These are phyloP conservation scores for Caenorhabditis panamensis DNA, from an alignment of 2,888 invertebrate species.

Conservation along the genomic window DNA sequence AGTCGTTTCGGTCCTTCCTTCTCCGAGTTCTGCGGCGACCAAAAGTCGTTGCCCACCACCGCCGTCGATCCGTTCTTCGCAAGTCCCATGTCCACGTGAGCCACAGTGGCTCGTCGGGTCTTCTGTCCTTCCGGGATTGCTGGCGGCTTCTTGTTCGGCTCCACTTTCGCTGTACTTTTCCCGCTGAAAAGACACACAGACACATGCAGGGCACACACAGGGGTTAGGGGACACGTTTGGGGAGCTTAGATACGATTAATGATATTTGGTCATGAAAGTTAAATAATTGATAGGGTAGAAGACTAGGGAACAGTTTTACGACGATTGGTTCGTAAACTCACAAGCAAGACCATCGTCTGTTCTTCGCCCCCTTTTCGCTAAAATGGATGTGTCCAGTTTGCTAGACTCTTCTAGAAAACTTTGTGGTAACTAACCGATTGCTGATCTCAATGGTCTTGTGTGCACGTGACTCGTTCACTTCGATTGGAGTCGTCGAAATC, in stretches of 20 bases:
- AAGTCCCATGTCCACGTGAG: conserved; percentile 28
- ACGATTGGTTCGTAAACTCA: conserved; percentile 49
- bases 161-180: neutral
- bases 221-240: neutral
- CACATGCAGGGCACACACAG: conserved; percentile 15
- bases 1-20: conserved; percentile 25
- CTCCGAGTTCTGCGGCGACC: conserved; percentile 46
- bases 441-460: conserved; percentile 92
- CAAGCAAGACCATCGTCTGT: conserved; percentile 63
- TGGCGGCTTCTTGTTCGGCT: neutral
- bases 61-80: conserved; percentile 40
- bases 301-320: conserved; percentile 24
- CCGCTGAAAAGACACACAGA: conserved; percentile 36
- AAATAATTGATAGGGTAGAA: neutral
- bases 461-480: conserved; percentile 94
- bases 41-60: conserved; percentile 43
- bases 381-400: conserved; percentile 6
- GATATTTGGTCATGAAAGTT: neutral
- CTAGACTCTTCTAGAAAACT: neutral
- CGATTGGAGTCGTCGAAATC: conserved; percentile 97
- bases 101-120: conserved; percentile 19
- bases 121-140: neutral
- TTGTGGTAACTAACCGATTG: conserved; percentile 85
- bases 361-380: conserved; percentile 54
- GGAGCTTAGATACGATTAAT: neutral